A percentile compares a stretch with the other conserved stretches of the same genome.
phyloP scores from a whole-genome alignment of 1,140 invertebrate species.

The Leptinotarsa texana region DNA sequence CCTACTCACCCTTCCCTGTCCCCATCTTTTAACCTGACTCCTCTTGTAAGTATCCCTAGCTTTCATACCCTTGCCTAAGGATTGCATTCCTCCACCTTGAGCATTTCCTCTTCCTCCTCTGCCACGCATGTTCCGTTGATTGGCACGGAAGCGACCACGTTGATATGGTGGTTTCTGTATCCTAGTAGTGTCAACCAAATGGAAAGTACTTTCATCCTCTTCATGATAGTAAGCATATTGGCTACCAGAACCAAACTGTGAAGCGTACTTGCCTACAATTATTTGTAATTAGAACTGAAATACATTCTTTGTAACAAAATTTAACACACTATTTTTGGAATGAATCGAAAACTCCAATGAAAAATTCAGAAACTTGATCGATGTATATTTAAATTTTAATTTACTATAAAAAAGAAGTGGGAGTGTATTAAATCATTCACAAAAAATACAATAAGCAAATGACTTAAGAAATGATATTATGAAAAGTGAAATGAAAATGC shows the following conservation, averaged over 20 bases:
- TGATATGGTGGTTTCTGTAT: conserved; percentile 90
- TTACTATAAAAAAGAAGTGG: too few relatives aligned
- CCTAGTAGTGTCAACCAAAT: conserved; percentile 92
- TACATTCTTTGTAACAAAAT: background rate
- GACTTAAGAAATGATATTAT: too few relatives aligned
- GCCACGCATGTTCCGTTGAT: conserved; percentile 79
- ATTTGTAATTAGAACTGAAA: background rate
- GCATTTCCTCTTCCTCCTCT: conserved; percentile 72
- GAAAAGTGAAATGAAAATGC: too few relatives aligned
- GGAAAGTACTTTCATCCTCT: conserved; percentile 98
- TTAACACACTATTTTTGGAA: too few relatives aligned
- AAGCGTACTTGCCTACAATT: conserved; percentile 88
- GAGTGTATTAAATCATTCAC: too few relatives aligned
- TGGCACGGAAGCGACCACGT: conserved; percentile 81
- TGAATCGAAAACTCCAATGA: too few relatives aligned
- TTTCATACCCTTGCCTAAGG: conserved; percentile 63
- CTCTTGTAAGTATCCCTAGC: conserved; percentile 64
- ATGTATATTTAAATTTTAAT: too few relatives aligned
- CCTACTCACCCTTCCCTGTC: conserved; percentile 75
- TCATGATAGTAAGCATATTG: conserved; percentile 98
- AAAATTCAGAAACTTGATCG: too few relatives aligned
- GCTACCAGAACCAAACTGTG: conserved; percentile 91
- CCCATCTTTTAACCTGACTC: conserved; percentile 80
- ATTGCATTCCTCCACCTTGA: conserved; percentile 66
- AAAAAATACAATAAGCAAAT: too few relatives aligned